Evolutionary conservation across 2,113 vertebrate genomes (phyloP), one percentile per base, ranked within the genome.

Genomic region (Solea solea): DNA sequence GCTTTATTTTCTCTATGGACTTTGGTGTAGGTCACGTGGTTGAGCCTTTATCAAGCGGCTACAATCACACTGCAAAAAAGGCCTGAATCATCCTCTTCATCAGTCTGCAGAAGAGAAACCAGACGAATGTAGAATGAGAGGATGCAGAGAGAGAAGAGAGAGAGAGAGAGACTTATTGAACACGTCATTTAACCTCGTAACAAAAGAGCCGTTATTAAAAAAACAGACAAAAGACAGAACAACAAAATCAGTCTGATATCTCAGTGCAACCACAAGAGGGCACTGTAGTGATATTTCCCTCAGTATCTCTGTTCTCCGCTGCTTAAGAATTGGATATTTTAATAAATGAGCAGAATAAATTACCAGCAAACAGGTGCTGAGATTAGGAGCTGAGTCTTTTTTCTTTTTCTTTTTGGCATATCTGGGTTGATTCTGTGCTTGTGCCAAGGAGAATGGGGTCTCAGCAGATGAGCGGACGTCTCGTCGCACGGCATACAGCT

Each of bases 191-290:
- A 12, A 42, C n/a, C 8, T 67, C n/a, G 25, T 5, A 62, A 52
- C 13, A 51, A 61, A 51, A 7, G 4, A 68, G 2, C 2, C 5
- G 21, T 53, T 39, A 15, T 51, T n/a, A 8, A 40, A 56, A 53
- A 40, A 25, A 44, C 12, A 5, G 6, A 55, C 53, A 34, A 9
- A 10, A 51, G 49, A 50, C 3, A 34, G 53, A 48, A 54, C 27
- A 1, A 52, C 65, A 34, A 62, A 34, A 62, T 69, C 44, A 80
- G 25, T 41, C 74, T 74, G 64, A 78, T 54, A 62, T 74, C 45
- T 72, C 49, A 57, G 60, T 66, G 28, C 68, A 60, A 52, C 86
- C 80, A 78, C 69, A 62, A 86, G 68, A 74, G 77, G 70, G 74
- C 74, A 77, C 72, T 72, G 73, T 70, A 28, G 81, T 80, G 59